These are phyloP conservation scores for Adelosebastes latens DNA, from an alignment of 2,797 vertebrate species.

Conservation along the genomic window DNA sequence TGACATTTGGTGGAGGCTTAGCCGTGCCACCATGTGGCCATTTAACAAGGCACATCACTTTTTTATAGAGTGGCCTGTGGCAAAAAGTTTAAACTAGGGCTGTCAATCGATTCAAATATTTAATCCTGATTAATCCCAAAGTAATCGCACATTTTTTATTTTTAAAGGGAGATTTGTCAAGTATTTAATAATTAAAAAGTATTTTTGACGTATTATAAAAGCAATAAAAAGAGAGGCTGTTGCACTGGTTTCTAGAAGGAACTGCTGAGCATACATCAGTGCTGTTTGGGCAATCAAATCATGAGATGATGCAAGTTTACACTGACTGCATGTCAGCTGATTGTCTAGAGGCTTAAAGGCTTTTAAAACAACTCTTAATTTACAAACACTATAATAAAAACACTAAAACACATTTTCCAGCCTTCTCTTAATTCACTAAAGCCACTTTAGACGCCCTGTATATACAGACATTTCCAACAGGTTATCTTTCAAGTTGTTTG, in stretches of 20 bases:
- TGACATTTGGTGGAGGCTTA: no score
- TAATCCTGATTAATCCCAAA: no score
- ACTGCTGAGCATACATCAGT: neutral
- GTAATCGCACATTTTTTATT: no score
- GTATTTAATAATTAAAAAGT: no score
- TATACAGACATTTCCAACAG: no score
- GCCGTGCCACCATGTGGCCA: no score
- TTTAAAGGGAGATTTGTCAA: no score
- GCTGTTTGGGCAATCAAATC: neutral
- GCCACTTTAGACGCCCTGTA: no score
- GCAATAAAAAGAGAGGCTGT: neutral
- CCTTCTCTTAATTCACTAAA: neutral
- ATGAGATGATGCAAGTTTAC: neutral
- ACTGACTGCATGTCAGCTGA: neutral
- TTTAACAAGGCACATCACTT: accelerated
- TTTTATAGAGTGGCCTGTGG: no score
- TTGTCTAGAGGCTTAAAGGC: neutral
- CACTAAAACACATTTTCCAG: neutral
- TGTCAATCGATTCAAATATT: accelerated
- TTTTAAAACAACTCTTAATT: neutral
- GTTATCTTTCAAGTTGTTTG: accelerated
- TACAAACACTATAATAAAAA: neutral
- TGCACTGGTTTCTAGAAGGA: neutral
- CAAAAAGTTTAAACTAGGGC: no score
- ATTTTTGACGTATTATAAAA: neutral